Conservation (phyloP, 2,113 vertebrate species). For the Megaceryle maxima region DNA sequence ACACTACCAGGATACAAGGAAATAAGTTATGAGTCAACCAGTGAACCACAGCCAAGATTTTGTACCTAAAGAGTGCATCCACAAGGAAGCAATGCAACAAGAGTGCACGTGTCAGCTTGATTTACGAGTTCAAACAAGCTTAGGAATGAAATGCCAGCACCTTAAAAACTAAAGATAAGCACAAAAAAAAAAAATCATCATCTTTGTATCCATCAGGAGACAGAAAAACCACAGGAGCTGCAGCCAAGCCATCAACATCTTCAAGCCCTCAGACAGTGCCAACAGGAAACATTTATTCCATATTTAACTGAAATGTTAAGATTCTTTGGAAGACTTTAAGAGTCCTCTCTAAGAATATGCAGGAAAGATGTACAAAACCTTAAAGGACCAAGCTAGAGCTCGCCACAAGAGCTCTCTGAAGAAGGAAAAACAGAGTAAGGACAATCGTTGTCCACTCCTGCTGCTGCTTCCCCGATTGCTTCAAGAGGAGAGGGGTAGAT, state of each 20-base stretch:
- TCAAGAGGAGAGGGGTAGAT: background rate
- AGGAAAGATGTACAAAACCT: background rate
- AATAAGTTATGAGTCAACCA: background rate
- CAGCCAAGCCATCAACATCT: background rate
- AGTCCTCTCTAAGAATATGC: background rate
- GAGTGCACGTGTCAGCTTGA: rapidly evolving
- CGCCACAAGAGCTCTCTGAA: background rate
- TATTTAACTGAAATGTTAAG: background rate
- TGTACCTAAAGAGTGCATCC: rapidly evolving
- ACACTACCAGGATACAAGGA: background rate
- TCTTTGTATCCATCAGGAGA: background rate
- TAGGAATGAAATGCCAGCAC: background rate
- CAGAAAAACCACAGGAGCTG: background rate
- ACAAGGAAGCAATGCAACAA: background rate
- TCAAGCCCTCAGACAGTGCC: background rate
- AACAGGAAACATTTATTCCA: background rate
- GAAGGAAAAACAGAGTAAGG: background rate
- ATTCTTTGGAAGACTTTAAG: background rate
- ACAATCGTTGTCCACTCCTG: rapidly evolving
- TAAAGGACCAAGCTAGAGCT: rapidly evolving
- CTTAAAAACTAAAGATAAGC: background rate
- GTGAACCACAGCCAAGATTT: background rate
- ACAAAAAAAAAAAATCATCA: background rate
- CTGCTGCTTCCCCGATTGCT: rapidly evolving
- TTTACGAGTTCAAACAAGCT: background rate